Evolutionary conservation across 2,888 invertebrate species (phyloP).

Genomic region (Spodoptera littoralis): DNA sequence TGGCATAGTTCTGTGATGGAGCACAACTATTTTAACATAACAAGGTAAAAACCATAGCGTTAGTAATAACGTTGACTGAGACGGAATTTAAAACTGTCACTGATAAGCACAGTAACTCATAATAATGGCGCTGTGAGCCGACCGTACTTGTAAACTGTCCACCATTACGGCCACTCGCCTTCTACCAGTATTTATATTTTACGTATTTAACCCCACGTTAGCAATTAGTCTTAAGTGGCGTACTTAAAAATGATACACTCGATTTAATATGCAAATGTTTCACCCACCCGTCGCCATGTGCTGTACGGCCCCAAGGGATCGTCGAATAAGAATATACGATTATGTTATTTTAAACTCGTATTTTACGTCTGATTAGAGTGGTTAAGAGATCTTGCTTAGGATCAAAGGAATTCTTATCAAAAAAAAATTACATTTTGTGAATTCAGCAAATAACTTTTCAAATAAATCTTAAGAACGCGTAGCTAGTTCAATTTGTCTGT

Average conservation of each 20-base stretch:
- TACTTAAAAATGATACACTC: constrained; percentile 58
- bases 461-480: constrained; percentile 52
- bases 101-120: constrained; percentile 76
- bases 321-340: constrained; percentile 29
- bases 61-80: constrained; percentile 62
- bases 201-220: constrained; percentile 49
- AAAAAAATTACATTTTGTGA: constrained; percentile 18
- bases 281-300: constrained; percentile 35
- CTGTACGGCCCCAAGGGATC: constrained; percentile 28
- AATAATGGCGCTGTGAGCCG: constrained; percentile 65
- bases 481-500: constrained; percentile 53
- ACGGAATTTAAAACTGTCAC: constrained; percentile 74
- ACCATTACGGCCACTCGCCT: constrained; percentile 39
- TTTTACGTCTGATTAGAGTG: constrained; percentile 20
- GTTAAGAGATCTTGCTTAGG: neutral
- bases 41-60: constrained; percentile 42
- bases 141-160: constrained; percentile 54
- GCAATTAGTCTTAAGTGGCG: constrained; percentile 54
- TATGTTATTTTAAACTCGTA: constrained; percentile 17
- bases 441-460: constrained; percentile 45
- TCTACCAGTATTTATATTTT: constrained; percentile 52
- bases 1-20: neutral
- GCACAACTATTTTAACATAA: constrained; percentile 26
- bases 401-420: constrained; percentile 21
- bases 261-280: constrained; percentile 58